Evolutionary conservation across 2,888 invertebrate genomes (phyloP), one percentile per base, ranked within the genome.

Genomic region (Ptycholaimellus sp.): DNA sequence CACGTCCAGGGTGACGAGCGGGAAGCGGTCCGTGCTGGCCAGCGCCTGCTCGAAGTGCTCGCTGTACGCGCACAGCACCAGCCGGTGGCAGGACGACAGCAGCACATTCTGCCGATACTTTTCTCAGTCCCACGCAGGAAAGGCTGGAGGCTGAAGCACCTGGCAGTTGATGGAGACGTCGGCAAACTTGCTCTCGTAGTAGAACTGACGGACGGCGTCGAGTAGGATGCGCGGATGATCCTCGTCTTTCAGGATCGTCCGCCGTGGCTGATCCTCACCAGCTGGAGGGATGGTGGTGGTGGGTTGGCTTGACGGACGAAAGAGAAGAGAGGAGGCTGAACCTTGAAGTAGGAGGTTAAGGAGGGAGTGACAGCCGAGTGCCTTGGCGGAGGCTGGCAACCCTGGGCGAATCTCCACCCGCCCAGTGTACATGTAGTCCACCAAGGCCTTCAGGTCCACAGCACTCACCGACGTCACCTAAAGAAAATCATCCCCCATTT

Each of bases 371-470:
- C 33, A 30, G 3, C 40, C 40, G 16, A 40, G 28, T n/a, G 40
- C 37, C 18, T 33, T 34, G 19, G 40, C 40, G 9, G 40, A 34
- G 16, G 17, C 20, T 14, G 20, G 31, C 3, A 34, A 22, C 11
- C 22, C 36, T 11, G 29, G 25, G 13, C 31, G 34, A 5, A 27
- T 34, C 25, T 21, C 34, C 36, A 23, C 31, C 7, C 38, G 34
- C 5, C 44, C 44, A n/a, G 32, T 35, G 33, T 46, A 46, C 40
- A 46, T 42, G 35, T 36, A 46, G 13, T 46, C 40, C 19, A 46
- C 35, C 14, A 46, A 32, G 7, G 19, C 28, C 18, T 36, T 21
- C 9, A 46, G 36, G 17, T 46, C 46, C 7, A 22, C 32, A 11
- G 35, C 21, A 18, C 31, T 22, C n/a, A 44, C 40, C 17, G 36